Conservation (phyloP, 2,797 vertebrate species). For the Pelobates cultripes region DNA sequence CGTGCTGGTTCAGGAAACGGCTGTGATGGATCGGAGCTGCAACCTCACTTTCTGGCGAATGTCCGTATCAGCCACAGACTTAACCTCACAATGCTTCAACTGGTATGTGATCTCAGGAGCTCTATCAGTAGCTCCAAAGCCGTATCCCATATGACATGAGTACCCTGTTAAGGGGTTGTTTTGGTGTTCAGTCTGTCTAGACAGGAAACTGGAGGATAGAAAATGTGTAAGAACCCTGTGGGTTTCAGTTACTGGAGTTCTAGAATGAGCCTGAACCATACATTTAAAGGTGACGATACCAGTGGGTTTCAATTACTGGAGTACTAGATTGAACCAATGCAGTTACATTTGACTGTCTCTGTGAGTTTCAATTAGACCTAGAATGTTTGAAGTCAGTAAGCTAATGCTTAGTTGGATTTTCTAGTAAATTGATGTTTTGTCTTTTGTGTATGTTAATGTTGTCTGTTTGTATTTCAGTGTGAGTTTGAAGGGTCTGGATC, state of each 20-base stretch:
- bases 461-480: conserved; percentile 55
- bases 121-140: no score
- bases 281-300: not conserved
- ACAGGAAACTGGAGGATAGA: conserved; percentile 42
- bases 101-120: conserved; percentile 13
- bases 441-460: not conserved
- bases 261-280: not conserved
- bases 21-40: conserved; percentile 5
- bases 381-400: no score
- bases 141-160: not conserved
- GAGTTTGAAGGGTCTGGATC: conserved; percentile 66
- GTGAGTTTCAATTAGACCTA: no score
- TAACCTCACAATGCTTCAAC: not conserved
- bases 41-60: not conserved
- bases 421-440: not conserved
- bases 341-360: no score
- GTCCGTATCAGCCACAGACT: not conserved
- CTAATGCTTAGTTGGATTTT: no score
- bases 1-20: conserved; percentile 2
- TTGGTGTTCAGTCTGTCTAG: not conserved
- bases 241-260: no score
- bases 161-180: not conserved
- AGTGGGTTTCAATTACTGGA: not conserved
- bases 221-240: not conserved
- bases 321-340: no score